These are phyloP conservation scores for Sesia apiformis DNA, from an alignment of 2,888 invertebrate genomes.

Conservation along the genomic window DNA sequence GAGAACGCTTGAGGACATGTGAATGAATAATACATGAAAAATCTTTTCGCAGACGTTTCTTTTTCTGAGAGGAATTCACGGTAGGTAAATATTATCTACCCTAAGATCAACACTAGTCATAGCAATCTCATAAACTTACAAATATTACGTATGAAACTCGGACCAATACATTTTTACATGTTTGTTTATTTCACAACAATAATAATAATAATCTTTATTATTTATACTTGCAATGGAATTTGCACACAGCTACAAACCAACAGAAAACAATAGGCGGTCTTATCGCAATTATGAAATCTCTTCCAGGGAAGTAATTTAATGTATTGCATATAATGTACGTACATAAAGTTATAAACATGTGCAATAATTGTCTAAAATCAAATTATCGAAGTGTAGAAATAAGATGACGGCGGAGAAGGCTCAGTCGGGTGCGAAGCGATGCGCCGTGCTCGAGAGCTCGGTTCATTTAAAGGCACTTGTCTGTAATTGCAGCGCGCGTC, in stretches of 20 bases:
- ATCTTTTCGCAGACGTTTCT: constrained; percentile 53
- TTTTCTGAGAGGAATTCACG: constrained; percentile 45
- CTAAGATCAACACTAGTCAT: constrained; percentile 1
- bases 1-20: constrained; percentile 59
- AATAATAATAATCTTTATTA: no score
- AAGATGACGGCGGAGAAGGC: constrained; percentile 45
- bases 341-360: no score
- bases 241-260: no score
- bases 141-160: no score
- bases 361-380: constrained; percentile 44
- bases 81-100: constrained; percentile 43
- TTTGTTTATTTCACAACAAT: no score
- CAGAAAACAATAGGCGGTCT: no score
- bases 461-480: constrained; percentile 73
- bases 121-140: not conserved
- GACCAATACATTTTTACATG: no score
- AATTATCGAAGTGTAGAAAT: constrained; percentile 53
- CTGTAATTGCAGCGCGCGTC: constrained; percentile 64
- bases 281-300: no score
- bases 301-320: no score
- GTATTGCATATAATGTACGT: no score
- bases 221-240: no score
- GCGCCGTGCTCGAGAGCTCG: constrained; percentile 72
- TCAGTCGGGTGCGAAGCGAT: constrained; percentile 57
- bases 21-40: constrained; percentile 69